Evolutionary conservation across 1,140 invertebrate species (phyloP), one percentile per base, ranked within the genome.

Genomic region (Oscheius sp.): DNA sequence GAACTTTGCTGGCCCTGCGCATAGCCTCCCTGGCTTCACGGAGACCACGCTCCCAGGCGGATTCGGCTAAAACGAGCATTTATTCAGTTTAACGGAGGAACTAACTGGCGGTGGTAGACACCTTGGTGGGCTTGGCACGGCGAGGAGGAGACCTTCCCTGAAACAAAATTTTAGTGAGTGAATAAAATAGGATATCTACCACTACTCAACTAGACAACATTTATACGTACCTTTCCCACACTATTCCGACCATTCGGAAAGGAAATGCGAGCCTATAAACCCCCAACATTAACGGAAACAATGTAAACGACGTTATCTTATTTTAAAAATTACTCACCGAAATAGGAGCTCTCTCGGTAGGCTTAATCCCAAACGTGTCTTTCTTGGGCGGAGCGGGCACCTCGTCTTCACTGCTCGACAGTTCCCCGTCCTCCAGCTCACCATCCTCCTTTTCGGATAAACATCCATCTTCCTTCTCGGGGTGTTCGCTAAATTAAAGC

Each of bases 401-500:
- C 7, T 63, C 61, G 61, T 63, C 42, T 45, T 45, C 61, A 55
- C 49, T 55, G 7, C 15, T 20, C 15, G 7, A 20, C 61, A 63
- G 36, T 34, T 63, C 61, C 4, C 61, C 61, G 13, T 63, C 61
- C 61, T 63, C 61, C 1, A 63, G 31, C 26, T 63, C 61, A 26
- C 61, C 61, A n/a, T 63, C 61, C 1, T 63, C 61, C 26, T 63
- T 63, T 34, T 63, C 61, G 10, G 15, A 26, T 7, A 32, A 10
- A 63, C 26, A 18, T 26, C 10, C 61, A 18, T 63, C 36, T 29
- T 15, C 15, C 23, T 55, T 55, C 23, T 55, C 49, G 23, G n/a
- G n/a, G n/a, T n/a, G n/a, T n/a, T n/a, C n/a, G n/a, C n/a, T n/a
- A n/a, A n/a, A n/a, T n/a, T n/a, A n/a, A n/a, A n/a, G n/a, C n/a